A percentile compares a stretch with the other conserved stretches of the same genome.
Evolutionary conservation across 2,113 vertebrate species (phyloP).

Genomic region (Pituophis catenifer): DNA sequence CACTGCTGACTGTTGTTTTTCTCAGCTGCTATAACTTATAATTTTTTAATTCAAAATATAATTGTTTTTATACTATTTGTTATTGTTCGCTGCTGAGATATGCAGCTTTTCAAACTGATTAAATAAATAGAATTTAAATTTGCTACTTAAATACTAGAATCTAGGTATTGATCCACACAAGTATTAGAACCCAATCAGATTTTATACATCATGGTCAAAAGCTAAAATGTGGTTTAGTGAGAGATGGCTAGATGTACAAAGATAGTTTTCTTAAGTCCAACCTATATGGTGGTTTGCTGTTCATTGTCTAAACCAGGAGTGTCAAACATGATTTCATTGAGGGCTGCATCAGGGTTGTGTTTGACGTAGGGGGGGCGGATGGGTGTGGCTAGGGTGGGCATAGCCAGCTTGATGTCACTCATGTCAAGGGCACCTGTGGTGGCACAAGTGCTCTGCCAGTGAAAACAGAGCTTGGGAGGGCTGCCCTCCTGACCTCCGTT

Average conservation of each 20-base stretch:
- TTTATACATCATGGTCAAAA: neutral
- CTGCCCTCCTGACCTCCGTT: too few species aligned
- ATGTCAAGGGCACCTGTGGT: too few species aligned
- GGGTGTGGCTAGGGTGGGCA: too few species aligned
- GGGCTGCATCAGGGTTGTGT: too few species aligned
- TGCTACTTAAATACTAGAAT: neutral
- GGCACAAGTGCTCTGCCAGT: too few species aligned
- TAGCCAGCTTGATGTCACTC: too few species aligned
- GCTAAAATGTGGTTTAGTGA: neutral
- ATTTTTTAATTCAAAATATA: neutral
- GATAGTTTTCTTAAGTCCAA: neutral
- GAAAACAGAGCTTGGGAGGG: too few species aligned
- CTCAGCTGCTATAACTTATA: neutral
- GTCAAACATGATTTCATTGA: too few species aligned
- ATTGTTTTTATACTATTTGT: neutral
- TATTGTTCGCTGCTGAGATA: neutral
- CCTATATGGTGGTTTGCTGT: neutral
- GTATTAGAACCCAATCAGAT: neutral
- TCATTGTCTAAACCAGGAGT: neutral
- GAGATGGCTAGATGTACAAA: neutral
- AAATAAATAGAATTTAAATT: neutral
- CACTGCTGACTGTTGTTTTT: neutral
- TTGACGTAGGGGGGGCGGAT: too few species aligned
- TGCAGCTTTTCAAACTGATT: neutral
- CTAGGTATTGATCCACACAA: neutral